Evolutionary conservation across 1,140 invertebrate species (phyloP).

Genomic region (Harpegnathos saltator): DNA sequence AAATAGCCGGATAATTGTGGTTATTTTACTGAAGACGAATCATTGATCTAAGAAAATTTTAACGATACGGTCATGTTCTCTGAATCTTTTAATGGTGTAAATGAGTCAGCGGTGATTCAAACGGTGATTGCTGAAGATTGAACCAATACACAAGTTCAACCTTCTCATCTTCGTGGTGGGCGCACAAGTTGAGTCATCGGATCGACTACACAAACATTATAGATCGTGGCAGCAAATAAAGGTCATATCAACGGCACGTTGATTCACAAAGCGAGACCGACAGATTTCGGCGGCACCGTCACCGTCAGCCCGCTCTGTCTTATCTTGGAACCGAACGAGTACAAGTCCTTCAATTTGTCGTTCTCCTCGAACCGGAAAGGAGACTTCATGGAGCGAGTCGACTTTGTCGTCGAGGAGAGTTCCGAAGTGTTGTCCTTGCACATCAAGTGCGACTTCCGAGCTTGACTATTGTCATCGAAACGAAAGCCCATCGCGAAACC

Average conservation of each 20-base stretch:
- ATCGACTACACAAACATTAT: neutral
- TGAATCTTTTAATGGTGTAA: too few relatives aligned
- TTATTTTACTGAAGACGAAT: too few relatives aligned
- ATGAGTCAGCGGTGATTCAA: too few relatives aligned
- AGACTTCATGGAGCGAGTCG: slow-evolving; percentile 78
- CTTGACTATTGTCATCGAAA: neutral
- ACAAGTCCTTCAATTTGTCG: slow-evolving; percentile 75
- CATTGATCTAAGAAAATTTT: too few relatives aligned
- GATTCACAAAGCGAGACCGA: slow-evolving; percentile 61
- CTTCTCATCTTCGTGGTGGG: neutral
- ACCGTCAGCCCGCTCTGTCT: slow-evolving; percentile 65
- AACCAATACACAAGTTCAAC: too few relatives aligned
- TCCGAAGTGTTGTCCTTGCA: slow-evolving; percentile 75
- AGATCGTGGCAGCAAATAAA: slow-evolving; percentile 77
- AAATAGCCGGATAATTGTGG: too few relatives aligned
- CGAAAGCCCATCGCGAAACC: too few relatives aligned
- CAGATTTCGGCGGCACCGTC: slow-evolving; percentile 75
- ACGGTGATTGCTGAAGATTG: too few relatives aligned
- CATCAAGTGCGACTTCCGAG: slow-evolving; percentile 73
- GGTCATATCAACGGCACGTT: slow-evolving; percentile 77
- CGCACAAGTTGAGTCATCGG: neutral
- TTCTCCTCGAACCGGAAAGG: slow-evolving; percentile 78
- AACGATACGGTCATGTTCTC: too few relatives aligned
- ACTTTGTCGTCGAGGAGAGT: slow-evolving; percentile 79
- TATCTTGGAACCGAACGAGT: slow-evolving; percentile 68